Evolutionary conservation across 2,797 vertebrate genomes (phyloP).

Genomic region (Phyllotis vaccarum): DNA sequence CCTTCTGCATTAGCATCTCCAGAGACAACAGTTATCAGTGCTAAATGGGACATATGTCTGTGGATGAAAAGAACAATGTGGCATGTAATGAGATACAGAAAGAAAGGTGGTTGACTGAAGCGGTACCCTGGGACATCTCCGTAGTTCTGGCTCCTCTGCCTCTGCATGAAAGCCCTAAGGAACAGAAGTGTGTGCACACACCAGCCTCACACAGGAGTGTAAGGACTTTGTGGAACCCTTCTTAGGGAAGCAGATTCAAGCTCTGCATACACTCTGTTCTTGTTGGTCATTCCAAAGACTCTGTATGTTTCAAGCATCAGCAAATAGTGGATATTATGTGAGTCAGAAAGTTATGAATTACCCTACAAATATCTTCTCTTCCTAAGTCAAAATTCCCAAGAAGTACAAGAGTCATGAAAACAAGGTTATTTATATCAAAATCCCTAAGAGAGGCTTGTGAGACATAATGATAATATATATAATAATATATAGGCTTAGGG

Average conservation of each 20-base stretch:
- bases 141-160: not conserved
- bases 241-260: not conserved
- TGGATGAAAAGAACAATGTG: not conserved
- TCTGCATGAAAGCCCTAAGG: not conserved
- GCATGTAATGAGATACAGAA: not conserved
- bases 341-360: not conserved
- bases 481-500: too few species aligned
- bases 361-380: not conserved
- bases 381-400: not conserved
- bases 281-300: not conserved
- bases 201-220: not conserved
- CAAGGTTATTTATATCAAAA: not conserved
- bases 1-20: slow-evolving; percentile 44
- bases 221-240: not conserved
- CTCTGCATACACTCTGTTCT: not conserved
- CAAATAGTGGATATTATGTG: not conserved
- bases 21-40: slow-evolving; percentile 45
- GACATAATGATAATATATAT: not conserved
- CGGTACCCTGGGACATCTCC: not conserved
- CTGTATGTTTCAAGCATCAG: not conserved
- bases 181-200: too few species aligned
- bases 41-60: not conserved
- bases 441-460: not conserved
- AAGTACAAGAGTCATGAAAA: not conserved
- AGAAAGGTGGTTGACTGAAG: not conserved